phyloP scores from a whole-genome alignment of 2,888 invertebrate genomes.

The Callinectes sapidus region DNA sequence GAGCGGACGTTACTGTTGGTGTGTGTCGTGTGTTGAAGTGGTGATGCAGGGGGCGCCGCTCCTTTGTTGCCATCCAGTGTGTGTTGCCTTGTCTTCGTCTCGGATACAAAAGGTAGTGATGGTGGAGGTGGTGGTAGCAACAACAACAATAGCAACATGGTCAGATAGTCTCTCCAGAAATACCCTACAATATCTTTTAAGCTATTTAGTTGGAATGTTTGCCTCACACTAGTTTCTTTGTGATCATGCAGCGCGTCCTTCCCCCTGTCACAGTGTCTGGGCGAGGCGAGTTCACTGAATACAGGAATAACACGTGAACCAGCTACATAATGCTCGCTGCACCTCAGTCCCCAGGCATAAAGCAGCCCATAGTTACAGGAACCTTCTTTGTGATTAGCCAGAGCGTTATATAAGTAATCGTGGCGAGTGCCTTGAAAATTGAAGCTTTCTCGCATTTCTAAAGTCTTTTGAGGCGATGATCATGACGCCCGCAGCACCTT shows the following conservation, averaged over 20 bases:
- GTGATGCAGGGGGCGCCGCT: neutral
- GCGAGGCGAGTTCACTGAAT: no score
- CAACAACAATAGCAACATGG: neutral
- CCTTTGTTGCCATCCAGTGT: neutral
- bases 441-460: neutral
- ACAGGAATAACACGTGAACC: no score
- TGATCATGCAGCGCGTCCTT: no score
- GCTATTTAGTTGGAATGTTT: no score
- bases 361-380: neutral
- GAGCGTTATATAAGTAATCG: neutral
- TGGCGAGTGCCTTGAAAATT: neutral
- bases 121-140: neutral
- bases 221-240: no score
- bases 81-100: neutral
- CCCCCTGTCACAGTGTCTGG: no score
- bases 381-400: neutral
- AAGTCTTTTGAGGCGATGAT: neutral
- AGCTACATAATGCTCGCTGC: neutral
- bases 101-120: neutral
- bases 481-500: neutral
- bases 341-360: neutral
- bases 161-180: no score
- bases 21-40: neutral
- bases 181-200: no score
- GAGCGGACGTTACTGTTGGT: neutral